Evolutionary conservation across 2,888 invertebrate species (phyloP).

Genomic region (Parasteatoda lunata): DNA sequence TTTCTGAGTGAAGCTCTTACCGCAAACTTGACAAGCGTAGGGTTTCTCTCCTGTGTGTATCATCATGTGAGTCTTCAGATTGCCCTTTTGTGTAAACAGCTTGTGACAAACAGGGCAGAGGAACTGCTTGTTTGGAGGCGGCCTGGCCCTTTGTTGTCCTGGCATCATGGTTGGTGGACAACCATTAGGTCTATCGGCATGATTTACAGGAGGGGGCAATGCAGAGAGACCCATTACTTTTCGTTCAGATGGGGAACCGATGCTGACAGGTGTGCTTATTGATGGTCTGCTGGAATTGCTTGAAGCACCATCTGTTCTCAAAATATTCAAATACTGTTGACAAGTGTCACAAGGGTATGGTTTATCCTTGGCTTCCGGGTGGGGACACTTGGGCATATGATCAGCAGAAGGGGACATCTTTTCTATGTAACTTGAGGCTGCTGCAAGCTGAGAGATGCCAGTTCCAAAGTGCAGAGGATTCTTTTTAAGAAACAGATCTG

Average conservation of each 20-base stretch:
- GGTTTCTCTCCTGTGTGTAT: constrained; percentile 71
- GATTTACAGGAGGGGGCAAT: constrained; percentile 48
- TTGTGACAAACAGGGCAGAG: constrained; percentile 71
- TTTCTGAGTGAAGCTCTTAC: constrained; percentile 71
- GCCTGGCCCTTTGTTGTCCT: constrained; percentile 62
- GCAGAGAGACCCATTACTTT: constrained; percentile 57
- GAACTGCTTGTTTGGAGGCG: constrained; percentile 66
- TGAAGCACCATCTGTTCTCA: constrained; percentile 67
- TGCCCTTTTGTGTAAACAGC: constrained; percentile 71
- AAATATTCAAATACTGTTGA: constrained; percentile 68
- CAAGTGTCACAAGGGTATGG: constrained; percentile 70
- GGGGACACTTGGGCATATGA: constrained; percentile 69
- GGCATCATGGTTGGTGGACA: constrained; percentile 49
- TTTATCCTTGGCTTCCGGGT: constrained; percentile 69
- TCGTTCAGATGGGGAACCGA: constrained; percentile 57
- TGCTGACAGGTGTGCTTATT: constrained; percentile 60
- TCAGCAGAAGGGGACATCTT: constrained; percentile 70
- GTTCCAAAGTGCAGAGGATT: constrained; percentile 69
- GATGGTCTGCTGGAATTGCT: constrained; percentile 65
- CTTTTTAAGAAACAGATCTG: constrained; percentile 70
- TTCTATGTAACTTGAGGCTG: constrained; percentile 70
- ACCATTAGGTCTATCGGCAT: constrained; percentile 50
- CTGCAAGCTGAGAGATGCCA: constrained; percentile 70
- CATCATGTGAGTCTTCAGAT: constrained; percentile 71
- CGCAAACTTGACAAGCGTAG: constrained; percentile 71